Base-by-base conservation (phyloP, 2,888 invertebrate genomes). In the Stenurella melanura region DNA sequence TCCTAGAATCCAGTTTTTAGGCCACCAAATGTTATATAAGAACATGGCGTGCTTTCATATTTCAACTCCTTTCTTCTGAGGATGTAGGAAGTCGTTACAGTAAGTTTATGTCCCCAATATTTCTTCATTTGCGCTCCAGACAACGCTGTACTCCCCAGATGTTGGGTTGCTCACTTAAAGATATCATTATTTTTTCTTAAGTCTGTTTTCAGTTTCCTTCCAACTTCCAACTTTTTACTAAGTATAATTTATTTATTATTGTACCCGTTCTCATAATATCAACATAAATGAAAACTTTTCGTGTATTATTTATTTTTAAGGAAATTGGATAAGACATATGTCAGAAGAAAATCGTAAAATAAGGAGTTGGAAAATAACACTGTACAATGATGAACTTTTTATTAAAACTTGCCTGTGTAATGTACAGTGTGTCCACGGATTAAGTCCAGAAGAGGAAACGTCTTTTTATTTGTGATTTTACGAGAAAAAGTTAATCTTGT, bases 21-120 rank as follows among this genome's bases (percentile, higher is more conserved):
- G 72, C 68, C 76, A 73, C 73, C 54, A 66, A 75, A 77, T 78
- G 75, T 78, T 71, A 85, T 85, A 85, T 85, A 84, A 83, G 83
- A 84, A 84, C 85, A 81, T 85, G 85, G 86, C 88, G 87, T 87
- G 86, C 84, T 83, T 84, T 86, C 84, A 85, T 87, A 87, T 87
- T 86, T 87, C 88, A 87, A 86, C 82, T 83, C 83, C 85, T 84
- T 85, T 86, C 85, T 86, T 86, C 83, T 84, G 79, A 83, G 80
- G 82, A 81, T 84, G 83, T 83, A 84, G 85, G 82, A 85, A 87
- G 87, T 87, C 88, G 87, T 88, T 87, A 82, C 85, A 82, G 83
- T 86, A 87, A 88, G 87, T 89, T 89, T 89, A 89, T 89, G 88
- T 87, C 88, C 86, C 85, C 87, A 87, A 89, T 89, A 89, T 88